A percentile compares a stretch with the other conserved stretches of the same genome.
phyloP scores from a whole-genome alignment of 2,797 vertebrate species.

The Ctenochaetus hawaiiensis region DNA sequence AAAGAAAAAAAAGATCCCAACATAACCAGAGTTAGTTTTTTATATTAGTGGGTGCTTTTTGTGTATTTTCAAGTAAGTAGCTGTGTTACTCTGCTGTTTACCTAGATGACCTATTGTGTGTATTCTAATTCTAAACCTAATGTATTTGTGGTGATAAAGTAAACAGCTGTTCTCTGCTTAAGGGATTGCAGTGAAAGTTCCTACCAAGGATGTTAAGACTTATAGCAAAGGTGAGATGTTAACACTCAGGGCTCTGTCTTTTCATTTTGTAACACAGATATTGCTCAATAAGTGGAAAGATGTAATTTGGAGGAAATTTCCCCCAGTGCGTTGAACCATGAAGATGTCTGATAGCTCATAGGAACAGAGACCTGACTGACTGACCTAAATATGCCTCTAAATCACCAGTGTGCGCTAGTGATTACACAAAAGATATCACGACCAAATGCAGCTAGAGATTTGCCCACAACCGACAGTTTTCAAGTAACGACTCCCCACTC shows the following conservation, averaged over 20 bases:
- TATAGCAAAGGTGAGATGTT: slow-evolving; percentile 22
- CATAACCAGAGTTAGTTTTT: neutral
- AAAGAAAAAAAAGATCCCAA: neutral
- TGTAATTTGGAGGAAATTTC: neutral
- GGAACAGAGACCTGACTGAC: slow-evolving; percentile 17
- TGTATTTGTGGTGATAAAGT: slow-evolving; percentile 8
- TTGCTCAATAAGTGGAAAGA: slow-evolving; percentile 17
- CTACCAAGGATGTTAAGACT: neutral
- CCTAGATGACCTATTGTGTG: slow-evolving; percentile 22
- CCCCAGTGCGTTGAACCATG: slow-evolving; percentile 5
- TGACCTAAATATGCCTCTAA: slow-evolving; percentile 24
- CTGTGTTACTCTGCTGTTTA: neutral
- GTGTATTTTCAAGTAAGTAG: slow-evolving; percentile 3
- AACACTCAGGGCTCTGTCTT: neutral
- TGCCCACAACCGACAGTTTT: neutral
- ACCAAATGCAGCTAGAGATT: neutral
- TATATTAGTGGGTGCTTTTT: neutral
- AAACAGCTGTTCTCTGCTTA: neutral
- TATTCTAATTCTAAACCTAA: slow-evolving; percentile 19
- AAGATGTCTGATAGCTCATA: slow-evolving; percentile 12
- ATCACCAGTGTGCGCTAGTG: neutral
- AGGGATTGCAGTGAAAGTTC: slow-evolving; percentile 1
- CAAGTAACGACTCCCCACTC: neutral
- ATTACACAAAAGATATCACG: slow-evolving; percentile 2
- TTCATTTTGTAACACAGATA: neutral